Percentiles rank a stretch among this genome's conserved stretches.
These are phyloP conservation scores for Eira barbara DNA, from an alignment of 2,113 vertebrate genomes.

Conservation along the genomic window DNA sequence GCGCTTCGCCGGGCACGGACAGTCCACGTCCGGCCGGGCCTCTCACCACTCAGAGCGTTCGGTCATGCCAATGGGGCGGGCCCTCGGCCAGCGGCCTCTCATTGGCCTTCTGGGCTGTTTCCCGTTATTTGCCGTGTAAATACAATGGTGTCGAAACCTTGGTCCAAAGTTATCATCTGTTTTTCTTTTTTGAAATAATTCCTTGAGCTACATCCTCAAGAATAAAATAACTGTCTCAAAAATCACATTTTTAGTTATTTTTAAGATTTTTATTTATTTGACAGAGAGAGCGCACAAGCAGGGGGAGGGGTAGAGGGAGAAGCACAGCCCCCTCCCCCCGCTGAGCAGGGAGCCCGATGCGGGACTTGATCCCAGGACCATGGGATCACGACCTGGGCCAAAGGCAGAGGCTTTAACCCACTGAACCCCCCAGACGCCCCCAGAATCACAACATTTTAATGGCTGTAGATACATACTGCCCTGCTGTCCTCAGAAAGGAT, in stretches of 20 bases:
- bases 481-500: neutral
- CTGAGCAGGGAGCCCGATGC: no score
- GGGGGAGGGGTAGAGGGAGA: no score
- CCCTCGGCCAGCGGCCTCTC: neutral
- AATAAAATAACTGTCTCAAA: neutral
- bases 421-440: no score
- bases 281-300: no score
- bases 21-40: accelerated
- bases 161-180: neutral
- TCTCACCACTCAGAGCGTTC: neutral
- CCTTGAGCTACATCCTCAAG: neutral
- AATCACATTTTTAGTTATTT: neutral
- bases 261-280: no score
- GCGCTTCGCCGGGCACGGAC: accelerated
- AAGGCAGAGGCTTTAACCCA: no score
- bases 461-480: neutral
- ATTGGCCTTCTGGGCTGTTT: neutral
- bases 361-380: no score
- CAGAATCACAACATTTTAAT: neutral
- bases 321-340: no score
- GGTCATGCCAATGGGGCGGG: accelerated
- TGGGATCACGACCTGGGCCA: no score
- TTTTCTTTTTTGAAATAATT: neutral
- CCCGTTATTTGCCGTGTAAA: neutral
- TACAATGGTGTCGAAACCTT: neutral